Conservation (phyloP, 2,113 vertebrate species). For the Pelmatolapia mariae region DNA sequence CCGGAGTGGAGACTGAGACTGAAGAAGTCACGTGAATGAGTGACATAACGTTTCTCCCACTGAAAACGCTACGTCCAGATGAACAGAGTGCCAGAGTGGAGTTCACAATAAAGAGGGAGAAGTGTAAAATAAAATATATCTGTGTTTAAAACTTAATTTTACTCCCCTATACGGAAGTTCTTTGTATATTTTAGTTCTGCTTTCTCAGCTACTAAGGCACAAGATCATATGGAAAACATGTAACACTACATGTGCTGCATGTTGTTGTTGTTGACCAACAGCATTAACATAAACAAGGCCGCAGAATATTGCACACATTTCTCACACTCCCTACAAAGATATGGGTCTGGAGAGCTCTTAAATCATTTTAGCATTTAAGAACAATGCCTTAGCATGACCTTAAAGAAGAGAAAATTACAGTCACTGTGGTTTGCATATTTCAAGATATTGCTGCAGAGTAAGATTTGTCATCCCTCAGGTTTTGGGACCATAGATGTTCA, state of each 20-base stretch:
- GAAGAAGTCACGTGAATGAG: background rate
- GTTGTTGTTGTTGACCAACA: background rate
- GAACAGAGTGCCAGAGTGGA: background rate
- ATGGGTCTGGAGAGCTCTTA: background rate
- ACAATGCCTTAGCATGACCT: background rate
- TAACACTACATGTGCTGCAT: background rate
- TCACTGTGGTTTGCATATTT: background rate
- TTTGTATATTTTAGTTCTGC: background rate
- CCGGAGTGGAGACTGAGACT: background rate
- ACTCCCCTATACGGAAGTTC: background rate
- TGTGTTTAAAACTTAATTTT: background rate
- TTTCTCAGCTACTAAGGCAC: background rate
- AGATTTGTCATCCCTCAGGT: background rate
- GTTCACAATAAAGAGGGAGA: background rate
- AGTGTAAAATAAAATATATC: background rate
- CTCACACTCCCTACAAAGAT: background rate
- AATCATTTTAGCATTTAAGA: background rate
- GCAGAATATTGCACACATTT: background rate
- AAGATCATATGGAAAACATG: background rate
- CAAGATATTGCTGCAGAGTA: background rate
- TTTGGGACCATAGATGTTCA: background rate
- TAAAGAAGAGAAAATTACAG: background rate
- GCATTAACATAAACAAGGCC: background rate
- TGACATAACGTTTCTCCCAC: background rate
- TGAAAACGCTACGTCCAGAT: background rate